Conservation (phyloP, 1,140 invertebrate genomes). For the Drusus annulatus region DNA sequence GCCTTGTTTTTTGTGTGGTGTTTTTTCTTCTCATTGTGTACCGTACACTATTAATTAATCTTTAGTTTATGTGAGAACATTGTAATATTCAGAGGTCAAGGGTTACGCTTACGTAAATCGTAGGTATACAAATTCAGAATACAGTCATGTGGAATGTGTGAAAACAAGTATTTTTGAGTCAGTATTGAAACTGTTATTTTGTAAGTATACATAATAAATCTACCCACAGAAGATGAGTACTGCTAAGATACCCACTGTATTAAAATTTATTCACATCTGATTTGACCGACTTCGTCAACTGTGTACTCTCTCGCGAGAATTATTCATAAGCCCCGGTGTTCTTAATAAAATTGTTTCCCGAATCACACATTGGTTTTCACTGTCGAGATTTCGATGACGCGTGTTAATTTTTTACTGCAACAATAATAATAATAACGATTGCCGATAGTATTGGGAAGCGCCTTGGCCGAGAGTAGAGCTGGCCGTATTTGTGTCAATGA, state of each 20-base stretch:
- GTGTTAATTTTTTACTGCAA: slow-evolving; percentile 2
- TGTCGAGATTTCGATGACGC: background rate
- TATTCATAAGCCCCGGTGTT: background rate
- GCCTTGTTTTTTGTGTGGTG: background rate
- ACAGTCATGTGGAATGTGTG: too few species aligned
- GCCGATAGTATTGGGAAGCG: background rate
- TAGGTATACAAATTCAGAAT: too few species aligned
- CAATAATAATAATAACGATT: background rate
- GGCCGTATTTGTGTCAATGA: slow-evolving; percentile 17
- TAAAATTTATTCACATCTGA: background rate
- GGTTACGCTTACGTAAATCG: too few species aligned
- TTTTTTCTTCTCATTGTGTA: background rate
- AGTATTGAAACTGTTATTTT: too few species aligned
- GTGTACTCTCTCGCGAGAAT: background rate
- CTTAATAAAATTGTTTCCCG: background rate
- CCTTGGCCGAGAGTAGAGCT: background rate
- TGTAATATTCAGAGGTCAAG: too few species aligned
- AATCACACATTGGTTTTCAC: background rate
- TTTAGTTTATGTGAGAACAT: too few species aligned
- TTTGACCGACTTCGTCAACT: background rate
- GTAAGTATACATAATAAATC: background rate
- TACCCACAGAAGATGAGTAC: background rate
- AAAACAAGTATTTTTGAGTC: too few species aligned
- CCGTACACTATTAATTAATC: too few species aligned
- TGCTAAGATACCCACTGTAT: background rate